Conservation (phyloP, 2,113 vertebrate species). For the Arvicanthis niloticus region DNA sequence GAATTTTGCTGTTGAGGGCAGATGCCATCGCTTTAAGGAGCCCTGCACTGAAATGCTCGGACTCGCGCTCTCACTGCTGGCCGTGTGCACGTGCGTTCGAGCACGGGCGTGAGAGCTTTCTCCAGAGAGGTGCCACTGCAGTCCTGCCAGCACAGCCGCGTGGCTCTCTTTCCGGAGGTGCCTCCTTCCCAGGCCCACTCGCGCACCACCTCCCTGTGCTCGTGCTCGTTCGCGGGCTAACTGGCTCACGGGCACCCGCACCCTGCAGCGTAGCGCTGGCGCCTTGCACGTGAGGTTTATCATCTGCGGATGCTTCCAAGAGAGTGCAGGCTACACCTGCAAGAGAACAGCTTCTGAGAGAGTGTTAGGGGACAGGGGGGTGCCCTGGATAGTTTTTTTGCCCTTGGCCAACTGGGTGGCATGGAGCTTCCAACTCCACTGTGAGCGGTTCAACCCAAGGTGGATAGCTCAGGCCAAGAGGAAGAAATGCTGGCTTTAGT, state of each 20-base stretch:
- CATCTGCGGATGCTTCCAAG: conserved; percentile 37
- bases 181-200: neutral
- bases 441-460: neutral
- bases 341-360: conserved; percentile 60
- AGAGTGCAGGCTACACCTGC: neutral
- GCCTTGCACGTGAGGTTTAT: conserved; percentile 35
- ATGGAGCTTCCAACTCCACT: neutral
- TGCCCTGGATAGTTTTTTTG: neutral
- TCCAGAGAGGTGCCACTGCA: conserved; percentile 24
- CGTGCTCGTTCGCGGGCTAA: neutral
- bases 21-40: conserved; percentile 88
- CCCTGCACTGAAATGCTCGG: neutral
- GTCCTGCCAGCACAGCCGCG: neutral
- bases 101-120: conserved; percentile 55
- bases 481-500: neutral
- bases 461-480: neutral
- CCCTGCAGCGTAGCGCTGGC: conserved; percentile 70
- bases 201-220: neutral
- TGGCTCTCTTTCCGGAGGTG: neutral
- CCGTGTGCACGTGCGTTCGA: conserved; percentile 55
- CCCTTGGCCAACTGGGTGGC: conserved; percentile 18
- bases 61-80: neutral
- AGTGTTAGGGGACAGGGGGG: fast-evolving
- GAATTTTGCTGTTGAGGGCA: conserved; percentile 89
- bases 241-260: conserved; percentile 73